A percentile compares a stretch with the other conserved stretches of the same genome.
Evolutionary conservation across 1,140 invertebrate genomes (phyloP).

Genomic region (Apocrypta bakeri): DNA sequence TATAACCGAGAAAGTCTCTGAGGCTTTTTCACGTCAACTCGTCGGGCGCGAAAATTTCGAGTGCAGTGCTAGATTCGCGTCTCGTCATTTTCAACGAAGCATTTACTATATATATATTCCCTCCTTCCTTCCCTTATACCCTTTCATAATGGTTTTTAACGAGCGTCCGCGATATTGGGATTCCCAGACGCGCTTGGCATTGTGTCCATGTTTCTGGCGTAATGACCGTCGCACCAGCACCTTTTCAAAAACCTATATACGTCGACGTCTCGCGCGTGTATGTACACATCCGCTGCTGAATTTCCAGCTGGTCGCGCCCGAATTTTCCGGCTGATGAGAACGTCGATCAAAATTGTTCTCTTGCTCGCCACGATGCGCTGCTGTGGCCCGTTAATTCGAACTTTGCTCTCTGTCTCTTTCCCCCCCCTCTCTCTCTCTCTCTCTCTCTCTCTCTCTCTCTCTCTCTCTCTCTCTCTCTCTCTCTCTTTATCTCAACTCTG

Average conservation of each 20-base stretch:
- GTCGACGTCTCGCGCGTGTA: background rate
- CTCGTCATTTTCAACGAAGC: background rate
- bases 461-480: too few species aligned
- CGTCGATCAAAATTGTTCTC: slow-evolving; percentile 47
- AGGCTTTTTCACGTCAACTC: too few species aligned
- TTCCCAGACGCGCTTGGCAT: slow-evolving; percentile 47
- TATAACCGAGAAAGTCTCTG: too few species aligned
- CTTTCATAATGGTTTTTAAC: slow-evolving; percentile 41
- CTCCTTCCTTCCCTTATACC: background rate
- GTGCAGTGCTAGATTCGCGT: too few species aligned
- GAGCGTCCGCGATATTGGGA: slow-evolving; percentile 37
- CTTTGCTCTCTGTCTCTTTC: background rate
- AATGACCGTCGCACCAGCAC: slow-evolving; percentile 35
- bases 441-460: too few species aligned
- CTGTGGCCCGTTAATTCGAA: slow-evolving; percentile 1
- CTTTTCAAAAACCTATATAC: slow-evolving; percentile 2
- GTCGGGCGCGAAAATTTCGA: too few species aligned
- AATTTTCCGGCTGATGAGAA: slow-evolving; percentile 43
- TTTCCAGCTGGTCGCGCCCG: slow-evolving; percentile 43
- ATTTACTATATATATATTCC: too few species aligned
- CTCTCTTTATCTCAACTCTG: too few species aligned
- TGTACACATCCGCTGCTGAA: slow-evolving; percentile 30
- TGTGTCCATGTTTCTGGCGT: slow-evolving; percentile 54
- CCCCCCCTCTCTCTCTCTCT: background rate
- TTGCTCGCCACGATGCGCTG: background rate